Percentiles rank a stretch among this genome's conserved stretches.
Conservation (phyloP, 1,140 invertebrate species). For the Schlechtendalia chinensis region DNA sequence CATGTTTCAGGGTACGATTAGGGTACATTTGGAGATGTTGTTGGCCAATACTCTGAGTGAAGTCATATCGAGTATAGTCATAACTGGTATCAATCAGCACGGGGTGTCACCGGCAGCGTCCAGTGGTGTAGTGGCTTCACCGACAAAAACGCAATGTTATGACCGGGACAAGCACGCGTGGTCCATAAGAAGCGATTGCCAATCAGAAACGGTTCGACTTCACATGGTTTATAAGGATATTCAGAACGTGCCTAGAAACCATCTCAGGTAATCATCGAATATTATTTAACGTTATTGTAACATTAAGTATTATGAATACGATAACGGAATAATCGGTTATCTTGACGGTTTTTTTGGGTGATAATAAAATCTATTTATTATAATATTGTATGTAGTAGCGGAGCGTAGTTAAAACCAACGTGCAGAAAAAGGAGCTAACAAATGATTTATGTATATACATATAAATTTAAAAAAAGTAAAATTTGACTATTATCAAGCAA, state of each 20-base stretch:
- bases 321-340: too few species aligned
- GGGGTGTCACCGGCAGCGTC: constrained; percentile 58
- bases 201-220: constrained; percentile 74
- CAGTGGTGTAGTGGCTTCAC: constrained; percentile 56
- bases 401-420: too few species aligned
- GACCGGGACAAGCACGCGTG: constrained; percentile 83
- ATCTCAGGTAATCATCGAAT: constrained; percentile 62
- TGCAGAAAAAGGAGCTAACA: too few species aligned
- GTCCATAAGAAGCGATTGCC: constrained; percentile 76
- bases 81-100: constrained; percentile 29
- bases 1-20: constrained; percentile 58
- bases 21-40: constrained; percentile 73
- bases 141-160: constrained; percentile 67
- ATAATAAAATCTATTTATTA: too few species aligned
- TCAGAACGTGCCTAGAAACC: constrained; percentile 80
- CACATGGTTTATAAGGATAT: constrained; percentile 82
- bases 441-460: too few species aligned
- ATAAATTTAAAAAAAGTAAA: too few species aligned
- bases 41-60: constrained; percentile 75
- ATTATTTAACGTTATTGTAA: too few species aligned
- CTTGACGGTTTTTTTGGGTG: too few species aligned
- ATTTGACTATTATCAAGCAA: too few species aligned
- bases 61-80: constrained; percentile 57
- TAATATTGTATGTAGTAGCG: too few species aligned
- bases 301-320: too few species aligned